Evolutionary conservation across 2,113 vertebrate genomes (phyloP).

Genomic region (Prolemur simus): DNA sequence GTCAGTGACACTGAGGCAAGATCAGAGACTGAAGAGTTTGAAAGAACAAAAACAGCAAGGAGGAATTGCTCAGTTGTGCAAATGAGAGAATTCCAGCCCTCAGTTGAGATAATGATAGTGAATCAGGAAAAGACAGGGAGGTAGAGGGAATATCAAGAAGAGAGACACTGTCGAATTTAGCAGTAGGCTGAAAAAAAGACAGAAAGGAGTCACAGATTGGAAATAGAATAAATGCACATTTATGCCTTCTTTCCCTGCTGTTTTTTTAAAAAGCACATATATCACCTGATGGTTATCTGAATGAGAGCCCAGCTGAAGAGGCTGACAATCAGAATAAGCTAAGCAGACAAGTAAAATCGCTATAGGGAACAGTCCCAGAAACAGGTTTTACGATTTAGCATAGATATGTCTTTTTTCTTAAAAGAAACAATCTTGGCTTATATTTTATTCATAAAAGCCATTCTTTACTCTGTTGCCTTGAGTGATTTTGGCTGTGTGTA

Average conservation of each 20-base stretch:
- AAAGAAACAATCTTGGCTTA: conserved; percentile 70
- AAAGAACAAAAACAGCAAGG: neutral
- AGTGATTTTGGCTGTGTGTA: conserved; percentile 55
- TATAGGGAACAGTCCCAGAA: conserved; percentile 27
- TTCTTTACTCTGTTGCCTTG: conserved; percentile 63
- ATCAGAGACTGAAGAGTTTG: neutral
- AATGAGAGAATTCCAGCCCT: neutral
- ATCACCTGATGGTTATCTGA: conserved; percentile 19
- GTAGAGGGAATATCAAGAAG: neutral
- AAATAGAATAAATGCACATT: conserved; percentile 41
- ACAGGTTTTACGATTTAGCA: conserved; percentile 53
- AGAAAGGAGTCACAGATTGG: conserved; percentile 21
- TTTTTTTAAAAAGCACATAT: conserved; percentile 32
- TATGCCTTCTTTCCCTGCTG: neutral
- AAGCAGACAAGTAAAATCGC: conserved; percentile 25
- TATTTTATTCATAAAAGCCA: conserved; percentile 77
- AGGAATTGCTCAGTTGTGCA: neutral
- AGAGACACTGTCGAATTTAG: neutral
- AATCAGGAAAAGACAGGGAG: neutral
- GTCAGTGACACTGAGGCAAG: neutral
- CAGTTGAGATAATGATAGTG: neutral
- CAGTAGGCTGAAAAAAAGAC: neutral
- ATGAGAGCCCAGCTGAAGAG: neutral
- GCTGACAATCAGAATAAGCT: conserved; percentile 46
- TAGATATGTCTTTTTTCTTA: conserved; percentile 70